Base-by-base conservation (phyloP, 2,797 vertebrate genomes). In the Urocyon cinereoargenteus region DNA sequence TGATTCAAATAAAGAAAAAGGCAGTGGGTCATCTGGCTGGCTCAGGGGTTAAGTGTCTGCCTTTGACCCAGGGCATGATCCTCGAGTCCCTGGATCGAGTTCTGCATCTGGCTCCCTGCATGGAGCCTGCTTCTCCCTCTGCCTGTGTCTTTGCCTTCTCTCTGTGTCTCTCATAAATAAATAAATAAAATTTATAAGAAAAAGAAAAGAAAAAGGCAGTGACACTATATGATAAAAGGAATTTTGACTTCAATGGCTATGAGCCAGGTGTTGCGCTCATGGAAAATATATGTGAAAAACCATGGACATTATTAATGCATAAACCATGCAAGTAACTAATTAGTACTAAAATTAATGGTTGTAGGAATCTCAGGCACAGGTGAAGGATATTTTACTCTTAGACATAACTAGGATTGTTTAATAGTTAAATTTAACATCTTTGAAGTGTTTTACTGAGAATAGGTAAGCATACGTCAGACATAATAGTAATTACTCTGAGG, bases 401-500 rank as follows among this genome's bases (percentile, higher is more conserved):
- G 91, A 96, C 66, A 97, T 93, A 98, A 97, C 96, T 92, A 96
- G 89, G 97, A 77, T 34, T 13, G 18, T 40, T 75, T 87, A 57
- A 87, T 15, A 57, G 18, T 31, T 61, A 84, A 86, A 94, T 96
- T 97, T 97, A 97, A 93, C 51, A 1, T 96, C 95, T 98, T 98
- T 97, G 97, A 89, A 98, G 91, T 97, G 94, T 96, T 98, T 98
- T 97, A 96, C 96, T 97, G 97, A 98, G 94, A 98, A 97, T 90
- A 97, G 90, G 83, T 97, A 75, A 97, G 93, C 96, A 96, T 92
- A 97, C 97, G 88, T 97, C 95, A 98, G 92, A 95, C 70, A 91
- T 97, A 97, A 97, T 90, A 98, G 93, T 98, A 98, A 98, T 98
- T 98, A 98, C 97, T 98, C 95, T 36, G n/a, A 97, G 97, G 97